Conservation (phyloP, 2,113 vertebrate species). For the Formicarius rufipectus region DNA sequence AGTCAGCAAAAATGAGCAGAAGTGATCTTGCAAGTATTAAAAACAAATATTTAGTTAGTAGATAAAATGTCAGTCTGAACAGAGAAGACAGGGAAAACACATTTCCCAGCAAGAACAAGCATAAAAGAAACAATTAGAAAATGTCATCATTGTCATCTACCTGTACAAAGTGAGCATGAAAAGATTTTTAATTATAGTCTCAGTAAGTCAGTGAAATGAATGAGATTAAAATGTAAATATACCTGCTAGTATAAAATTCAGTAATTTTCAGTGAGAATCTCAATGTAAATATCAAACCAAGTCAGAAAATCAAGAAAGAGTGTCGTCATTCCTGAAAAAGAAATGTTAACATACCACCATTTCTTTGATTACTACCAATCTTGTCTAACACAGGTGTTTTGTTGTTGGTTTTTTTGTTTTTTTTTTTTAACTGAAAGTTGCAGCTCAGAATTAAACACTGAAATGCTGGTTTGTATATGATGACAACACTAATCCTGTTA, state of each 20-base stretch:
- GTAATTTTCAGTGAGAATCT: background rate
- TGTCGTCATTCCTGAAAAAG: conserved; percentile 1
- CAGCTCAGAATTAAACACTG: background rate
- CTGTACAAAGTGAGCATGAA: background rate
- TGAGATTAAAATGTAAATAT: background rate
- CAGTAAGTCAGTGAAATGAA: background rate
- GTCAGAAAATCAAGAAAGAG: conserved; percentile 3
- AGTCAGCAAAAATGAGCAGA: background rate
- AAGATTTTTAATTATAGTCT: conserved; percentile 35
- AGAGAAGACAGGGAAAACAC: background rate
- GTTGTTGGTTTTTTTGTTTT: background rate
- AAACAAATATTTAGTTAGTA: conserved; percentile 43
- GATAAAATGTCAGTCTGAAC: conserved; percentile 56
- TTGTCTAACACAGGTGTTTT: background rate
- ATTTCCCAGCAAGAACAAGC: conserved; percentile 26
- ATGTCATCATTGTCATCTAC: conserved; percentile 19
- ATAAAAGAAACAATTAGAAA: conserved; percentile 60
- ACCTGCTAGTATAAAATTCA: background rate
- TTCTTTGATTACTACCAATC: background rate
- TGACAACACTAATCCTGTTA: background rate
- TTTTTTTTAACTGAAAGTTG: background rate
- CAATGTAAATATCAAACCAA: conserved; percentile 42
- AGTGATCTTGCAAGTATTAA: conserved; percentile 40
- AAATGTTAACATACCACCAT: background rate
- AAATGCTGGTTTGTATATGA: background rate